Evolutionary conservation across 2,113 vertebrate species (phyloP).

Genomic region (Nyctibius bracteatus): DNA sequence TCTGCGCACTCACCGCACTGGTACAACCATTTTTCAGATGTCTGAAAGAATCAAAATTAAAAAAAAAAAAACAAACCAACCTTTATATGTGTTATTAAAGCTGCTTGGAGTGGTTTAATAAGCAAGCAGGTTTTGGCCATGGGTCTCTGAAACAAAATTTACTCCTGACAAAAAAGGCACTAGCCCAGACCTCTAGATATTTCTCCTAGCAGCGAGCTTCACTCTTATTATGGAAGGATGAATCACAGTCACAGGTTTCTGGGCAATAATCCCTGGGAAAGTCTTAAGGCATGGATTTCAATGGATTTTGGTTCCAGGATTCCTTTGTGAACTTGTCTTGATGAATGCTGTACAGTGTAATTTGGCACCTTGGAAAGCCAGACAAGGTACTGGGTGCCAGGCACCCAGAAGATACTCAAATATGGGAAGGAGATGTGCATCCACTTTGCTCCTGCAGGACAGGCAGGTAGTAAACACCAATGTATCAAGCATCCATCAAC

Average conservation of each 20-base stretch:
- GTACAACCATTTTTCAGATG: background rate
- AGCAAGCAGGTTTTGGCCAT: background rate
- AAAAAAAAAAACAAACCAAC: background rate
- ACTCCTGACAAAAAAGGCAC: background rate
- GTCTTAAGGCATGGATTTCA: background rate
- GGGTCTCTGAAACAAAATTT: background rate
- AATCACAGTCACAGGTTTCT: constrained; percentile 11
- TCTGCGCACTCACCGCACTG: background rate
- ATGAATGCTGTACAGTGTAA: background rate
- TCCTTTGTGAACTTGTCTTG: background rate
- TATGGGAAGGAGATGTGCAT: background rate
- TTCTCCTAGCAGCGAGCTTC: background rate
- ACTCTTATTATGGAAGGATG: background rate
- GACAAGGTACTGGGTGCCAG: background rate
- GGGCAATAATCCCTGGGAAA: background rate
- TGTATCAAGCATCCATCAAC: background rate
- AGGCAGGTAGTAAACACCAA: background rate
- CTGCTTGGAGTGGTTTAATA: background rate
- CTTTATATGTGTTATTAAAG: background rate
- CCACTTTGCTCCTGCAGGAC: background rate
- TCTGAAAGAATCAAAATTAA: background rate
- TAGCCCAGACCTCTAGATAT: background rate
- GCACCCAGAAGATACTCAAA: background rate
- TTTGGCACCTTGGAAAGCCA: background rate
- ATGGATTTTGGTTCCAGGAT: background rate